Conservation (phyloP, 2,888 invertebrate genomes). For the Eurois occulta region DNA sequence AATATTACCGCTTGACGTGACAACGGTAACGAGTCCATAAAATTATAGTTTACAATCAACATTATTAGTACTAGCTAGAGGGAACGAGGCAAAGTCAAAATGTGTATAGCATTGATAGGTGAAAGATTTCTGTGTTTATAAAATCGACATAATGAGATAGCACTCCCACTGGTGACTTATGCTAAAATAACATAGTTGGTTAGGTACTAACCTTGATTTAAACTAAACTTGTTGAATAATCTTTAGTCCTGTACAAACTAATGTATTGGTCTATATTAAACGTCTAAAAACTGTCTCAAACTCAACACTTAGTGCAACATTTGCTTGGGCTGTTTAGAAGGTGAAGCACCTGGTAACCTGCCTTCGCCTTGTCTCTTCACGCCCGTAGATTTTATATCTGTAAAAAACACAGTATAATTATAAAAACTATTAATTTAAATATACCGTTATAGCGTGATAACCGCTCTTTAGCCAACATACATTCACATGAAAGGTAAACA, state of each 20-base stretch:
- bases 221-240: conserved; percentile 65
- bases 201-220: conserved; percentile 66
- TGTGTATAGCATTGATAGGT: conserved; percentile 32
- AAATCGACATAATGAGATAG: conserved; percentile 68
- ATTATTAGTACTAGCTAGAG: conserved; percentile 55
- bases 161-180: conserved; percentile 66
- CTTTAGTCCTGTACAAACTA: conserved; percentile 71
- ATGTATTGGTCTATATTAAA: conserved; percentile 69
- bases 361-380: conserved; percentile 87
- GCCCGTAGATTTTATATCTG: conserved; percentile 86
- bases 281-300: conserved; percentile 62
- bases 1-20: conserved; percentile 54
- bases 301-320: conserved; percentile 81
- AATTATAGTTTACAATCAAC: conserved; percentile 64
- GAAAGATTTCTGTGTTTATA: conserved; percentile 48
- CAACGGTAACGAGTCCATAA: conserved; percentile 62
- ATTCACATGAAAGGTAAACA: neutral
- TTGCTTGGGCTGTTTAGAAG: conserved; percentile 88
- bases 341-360: conserved; percentile 87
- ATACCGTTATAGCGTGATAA: neutral
- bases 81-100: conserved; percentile 40
- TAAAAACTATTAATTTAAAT: neutral
- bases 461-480: neutral
- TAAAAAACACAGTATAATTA: conserved; percentile 56
- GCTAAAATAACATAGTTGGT: conserved; percentile 60